These are phyloP conservation scores for Falco punctatus DNA, from an alignment of 2,113 vertebrate genomes.

Conservation along the genomic window DNA sequence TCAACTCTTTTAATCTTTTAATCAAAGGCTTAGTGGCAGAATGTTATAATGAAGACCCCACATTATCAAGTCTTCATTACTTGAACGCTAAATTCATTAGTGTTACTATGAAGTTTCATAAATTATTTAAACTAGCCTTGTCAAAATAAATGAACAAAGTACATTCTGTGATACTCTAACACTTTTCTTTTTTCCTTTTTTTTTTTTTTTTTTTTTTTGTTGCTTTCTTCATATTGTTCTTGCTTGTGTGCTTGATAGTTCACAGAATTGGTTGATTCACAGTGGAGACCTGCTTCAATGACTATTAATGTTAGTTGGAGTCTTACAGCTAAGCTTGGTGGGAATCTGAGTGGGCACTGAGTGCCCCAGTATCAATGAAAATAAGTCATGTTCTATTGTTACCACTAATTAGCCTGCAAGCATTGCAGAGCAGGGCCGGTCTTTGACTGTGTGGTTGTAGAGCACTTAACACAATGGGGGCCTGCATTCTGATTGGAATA, in stretches of 20 bases:
- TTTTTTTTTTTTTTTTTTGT: background rate
- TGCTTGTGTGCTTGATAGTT: background rate
- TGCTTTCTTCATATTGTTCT: background rate
- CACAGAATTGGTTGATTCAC: background rate
- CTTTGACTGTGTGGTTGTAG: background rate
- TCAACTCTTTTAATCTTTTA: constrained; percentile 45
- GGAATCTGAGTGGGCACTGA: background rate
- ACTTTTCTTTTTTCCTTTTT: background rate
- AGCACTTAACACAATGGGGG: constrained; percentile 1
- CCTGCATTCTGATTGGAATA: background rate
- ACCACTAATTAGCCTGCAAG: background rate
- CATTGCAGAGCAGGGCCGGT: background rate
- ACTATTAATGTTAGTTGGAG: background rate
- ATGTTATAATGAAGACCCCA: constrained; percentile 30
- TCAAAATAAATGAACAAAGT: constrained; percentile 48
- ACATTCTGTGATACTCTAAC: background rate
- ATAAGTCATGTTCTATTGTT: background rate
- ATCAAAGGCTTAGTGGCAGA: constrained; percentile 14
- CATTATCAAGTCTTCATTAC: constrained; percentile 32
- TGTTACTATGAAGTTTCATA: constrained; percentile 32
- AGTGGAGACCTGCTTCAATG: background rate
- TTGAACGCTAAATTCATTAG: constrained; percentile 47
- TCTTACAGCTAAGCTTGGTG: background rate
- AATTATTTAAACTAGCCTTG: constrained; percentile 51
- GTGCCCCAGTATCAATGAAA: background rate